Evolutionary conservation across 1,140 invertebrate species (phyloP).

Genomic region (Pseudomyrmex pallidus): DNA sequence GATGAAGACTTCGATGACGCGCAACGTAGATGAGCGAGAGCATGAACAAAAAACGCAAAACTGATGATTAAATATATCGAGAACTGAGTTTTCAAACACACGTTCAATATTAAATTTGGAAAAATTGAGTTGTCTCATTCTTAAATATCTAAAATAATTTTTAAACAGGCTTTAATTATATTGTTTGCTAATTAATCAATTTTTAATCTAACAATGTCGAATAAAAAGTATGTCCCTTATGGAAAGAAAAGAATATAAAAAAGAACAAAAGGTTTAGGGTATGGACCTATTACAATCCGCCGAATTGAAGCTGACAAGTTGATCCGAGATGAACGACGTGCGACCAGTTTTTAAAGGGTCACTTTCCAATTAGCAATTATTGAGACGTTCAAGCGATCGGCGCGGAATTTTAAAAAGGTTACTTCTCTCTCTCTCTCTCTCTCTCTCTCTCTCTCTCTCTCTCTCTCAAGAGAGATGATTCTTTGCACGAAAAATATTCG

Average conservation of each 20-base stretch:
- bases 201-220: not conserved
- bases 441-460: no score
- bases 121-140: not conserved
- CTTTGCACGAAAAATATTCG: constrained; percentile 50
- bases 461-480: constrained; percentile 16
- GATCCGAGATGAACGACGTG: constrained; percentile 69
- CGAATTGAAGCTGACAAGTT: constrained; percentile 37
- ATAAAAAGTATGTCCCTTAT: not conserved
- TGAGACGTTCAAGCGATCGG: constrained; percentile 64
- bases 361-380: constrained; percentile 73
- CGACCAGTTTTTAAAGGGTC: constrained; percentile 73
- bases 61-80: not conserved
- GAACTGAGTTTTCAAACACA: not conserved
- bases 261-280: not conserved
- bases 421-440: not conserved
- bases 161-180: no score
- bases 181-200: not conserved
- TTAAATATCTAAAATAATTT: not conserved
- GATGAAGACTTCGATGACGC: constrained; percentile 41
- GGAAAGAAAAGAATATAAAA: not conserved
- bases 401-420: constrained; percentile 67
- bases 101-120: not conserved
- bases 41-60: constrained; percentile 11
- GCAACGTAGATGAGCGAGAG: not conserved
- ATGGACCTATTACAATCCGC: constrained; percentile 6